Conservation (phyloP, 2,888 invertebrate species). For the Drosophila rellima region DNA sequence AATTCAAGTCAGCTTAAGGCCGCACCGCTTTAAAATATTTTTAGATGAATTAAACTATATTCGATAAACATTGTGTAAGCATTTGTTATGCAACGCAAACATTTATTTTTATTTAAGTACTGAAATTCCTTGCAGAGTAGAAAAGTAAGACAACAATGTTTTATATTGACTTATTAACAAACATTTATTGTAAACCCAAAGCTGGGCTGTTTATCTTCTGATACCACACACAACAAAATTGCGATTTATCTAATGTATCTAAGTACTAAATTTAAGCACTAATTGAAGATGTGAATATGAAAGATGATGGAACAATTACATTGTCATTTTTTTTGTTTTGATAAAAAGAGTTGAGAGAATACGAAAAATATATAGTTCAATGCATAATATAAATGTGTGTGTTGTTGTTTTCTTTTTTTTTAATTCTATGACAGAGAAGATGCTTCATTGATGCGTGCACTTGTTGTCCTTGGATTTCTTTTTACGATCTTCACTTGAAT, state of each 20-base stretch:
- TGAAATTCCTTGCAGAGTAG: neutral
- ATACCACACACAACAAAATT: slow-evolving; percentile 40
- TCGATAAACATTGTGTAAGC: no score
- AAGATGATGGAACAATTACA: slow-evolving; percentile 63
- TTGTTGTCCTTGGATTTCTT: slow-evolving; percentile 88
- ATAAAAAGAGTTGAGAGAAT: slow-evolving; percentile 22
- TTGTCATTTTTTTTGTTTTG: slow-evolving; percentile 55
- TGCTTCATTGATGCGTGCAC: slow-evolving; percentile 88
- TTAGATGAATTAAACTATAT: no score
- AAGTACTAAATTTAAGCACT: slow-evolving; percentile 52
- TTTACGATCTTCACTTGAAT: slow-evolving; percentile 88
- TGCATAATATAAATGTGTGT: slow-evolving; percentile 9
- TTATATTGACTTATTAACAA: slow-evolving; percentile 36
- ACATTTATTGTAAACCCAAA: slow-evolving; percentile 57
- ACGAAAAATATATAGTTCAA: slow-evolving; percentile 25
- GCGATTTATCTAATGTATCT: slow-evolving; percentile 44
- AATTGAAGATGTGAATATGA: slow-evolving; percentile 27
- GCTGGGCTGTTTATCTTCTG: slow-evolving; percentile 31
- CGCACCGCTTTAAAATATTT: neutral
- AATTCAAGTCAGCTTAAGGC: neutral
- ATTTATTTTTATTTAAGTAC: neutral
- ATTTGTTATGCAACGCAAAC: no score
- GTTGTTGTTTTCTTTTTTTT: slow-evolving; percentile 7
- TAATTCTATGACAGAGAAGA: slow-evolving; percentile 13
- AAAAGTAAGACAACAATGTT: slow-evolving; percentile 9